Evolutionary conservation across 2,113 vertebrate species (phyloP).

Genomic region (Carollia perspicillata): DNA sequence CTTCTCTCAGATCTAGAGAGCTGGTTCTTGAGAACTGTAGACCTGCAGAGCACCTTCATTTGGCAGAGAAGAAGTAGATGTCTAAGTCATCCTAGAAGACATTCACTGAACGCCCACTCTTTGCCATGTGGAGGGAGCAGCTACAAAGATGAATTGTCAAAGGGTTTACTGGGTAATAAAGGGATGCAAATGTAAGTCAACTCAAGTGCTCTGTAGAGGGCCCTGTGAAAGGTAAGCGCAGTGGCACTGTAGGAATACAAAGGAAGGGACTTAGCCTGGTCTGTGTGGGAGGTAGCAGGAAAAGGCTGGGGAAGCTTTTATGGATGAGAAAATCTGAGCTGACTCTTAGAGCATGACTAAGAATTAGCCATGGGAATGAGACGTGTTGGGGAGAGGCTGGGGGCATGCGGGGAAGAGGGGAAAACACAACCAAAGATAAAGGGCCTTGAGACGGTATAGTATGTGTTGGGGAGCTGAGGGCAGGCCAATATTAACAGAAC

Average conservation of each 20-base stretch:
- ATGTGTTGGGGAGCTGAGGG: background rate
- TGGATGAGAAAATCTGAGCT: background rate
- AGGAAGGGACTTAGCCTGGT: background rate
- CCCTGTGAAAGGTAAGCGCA: background rate
- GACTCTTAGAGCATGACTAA: constrained; percentile 8
- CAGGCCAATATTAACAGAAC: background rate
- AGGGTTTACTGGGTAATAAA: background rate
- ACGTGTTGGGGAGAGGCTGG: background rate
- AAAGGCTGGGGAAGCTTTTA: background rate
- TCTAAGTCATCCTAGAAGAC: background rate
- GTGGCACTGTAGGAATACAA: background rate
- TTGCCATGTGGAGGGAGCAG: background rate
- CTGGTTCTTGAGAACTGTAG: background rate
- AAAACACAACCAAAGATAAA: background rate
- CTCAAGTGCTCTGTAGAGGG: background rate
- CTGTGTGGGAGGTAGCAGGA: background rate
- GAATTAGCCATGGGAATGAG: constrained; percentile 15
- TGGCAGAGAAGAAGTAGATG: background rate
- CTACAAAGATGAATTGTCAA: background rate
- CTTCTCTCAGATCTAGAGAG: background rate
- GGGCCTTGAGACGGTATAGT: background rate
- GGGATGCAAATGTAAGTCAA: background rate
- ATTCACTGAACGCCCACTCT: background rate
- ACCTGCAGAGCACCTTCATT: background rate
- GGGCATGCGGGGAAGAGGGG: background rate